Evolutionary conservation across 2,113 vertebrate genomes (phyloP), one percentile per base, ranked within the genome.

Genomic region (Rallus limicola): DNA sequence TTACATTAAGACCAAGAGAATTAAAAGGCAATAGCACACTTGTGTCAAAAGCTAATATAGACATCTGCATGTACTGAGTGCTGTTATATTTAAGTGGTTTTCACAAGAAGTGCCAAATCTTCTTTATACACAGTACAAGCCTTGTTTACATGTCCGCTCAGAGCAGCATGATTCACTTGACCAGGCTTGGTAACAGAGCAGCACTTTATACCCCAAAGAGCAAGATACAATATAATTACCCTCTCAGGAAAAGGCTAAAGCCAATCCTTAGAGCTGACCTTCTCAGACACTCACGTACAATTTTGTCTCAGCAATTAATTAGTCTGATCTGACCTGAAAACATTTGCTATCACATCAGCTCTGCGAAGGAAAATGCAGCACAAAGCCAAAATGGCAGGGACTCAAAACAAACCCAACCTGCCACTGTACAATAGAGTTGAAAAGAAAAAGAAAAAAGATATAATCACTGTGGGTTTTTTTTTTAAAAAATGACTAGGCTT

Each of bases 261-360:
- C 82, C 82, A 79, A 93, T 36, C 16, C 65, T 68, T 44, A 65
- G 86, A 90, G 74, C 48, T 86, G 69, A 71, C 80, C 83, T 83
- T 48, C 88, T 29, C 82, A 71, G 53, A 64, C 46, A 19, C 55
- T 65, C 87, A 25, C 2, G 3, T 44, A 64, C 76, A 81, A 48
- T 55, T 52, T 72, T n/a, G 21, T 58, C 72, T 71, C 3, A 34
- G 38, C 11, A 28, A 29, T 90, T 76, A 74, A 58, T 62, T 69
- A 77, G 36, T 18, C 80, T 77, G 53, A 88, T 52, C 42, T 64
- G 79, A 77, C 71, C 68, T 62, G 79, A 68, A 94, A 95, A 86
- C 65, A 53, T 75, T 79, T 89, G 44, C 6, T 24, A 69, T 24
- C 29, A 29, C 52, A 86, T 79, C 76, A 79, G 29, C 58, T 71